Evolutionary conservation across 2,797 vertebrate genomes (phyloP).

Genomic region (Acanthurus lineatus): DNA sequence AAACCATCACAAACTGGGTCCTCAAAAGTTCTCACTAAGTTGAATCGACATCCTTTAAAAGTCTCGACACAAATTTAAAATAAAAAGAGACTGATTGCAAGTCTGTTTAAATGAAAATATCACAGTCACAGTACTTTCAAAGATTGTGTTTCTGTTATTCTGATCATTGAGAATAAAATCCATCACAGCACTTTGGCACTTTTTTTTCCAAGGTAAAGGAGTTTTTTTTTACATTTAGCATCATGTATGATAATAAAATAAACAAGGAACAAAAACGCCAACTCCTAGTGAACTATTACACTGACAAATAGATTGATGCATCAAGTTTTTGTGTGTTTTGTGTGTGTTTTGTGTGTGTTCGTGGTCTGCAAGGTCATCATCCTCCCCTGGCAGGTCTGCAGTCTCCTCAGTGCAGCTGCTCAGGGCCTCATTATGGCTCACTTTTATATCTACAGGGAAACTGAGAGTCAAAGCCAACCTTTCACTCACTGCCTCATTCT

Average conservation of each 20-base stretch:
- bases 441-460: constrained; percentile 74
- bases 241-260: constrained; percentile 8
- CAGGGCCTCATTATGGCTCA: constrained; percentile 78
- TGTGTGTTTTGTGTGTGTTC: constrained; percentile 12
- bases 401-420: constrained; percentile 66
- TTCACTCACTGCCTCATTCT: constrained; percentile 44
- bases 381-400: constrained; percentile 27
- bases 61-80: background rate
- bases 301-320: constrained; percentile 20
- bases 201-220: background rate
- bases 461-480: constrained; percentile 55
- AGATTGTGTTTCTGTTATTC: background rate
- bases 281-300: constrained; percentile 4
- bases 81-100: background rate
- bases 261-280: background rate
- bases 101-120: background rate
- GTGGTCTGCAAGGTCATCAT: constrained; percentile 56
- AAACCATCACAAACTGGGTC: background rate
- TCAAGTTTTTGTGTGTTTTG: constrained; percentile 17
- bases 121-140: too few species aligned
- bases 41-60: background rate
- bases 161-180: constrained; percentile 1
- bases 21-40: background rate
- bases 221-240: background rate
- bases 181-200: background rate